Evolutionary conservation across 2,113 vertebrate genomes (phyloP).

Genomic region (Crotalus helleri): DNA sequence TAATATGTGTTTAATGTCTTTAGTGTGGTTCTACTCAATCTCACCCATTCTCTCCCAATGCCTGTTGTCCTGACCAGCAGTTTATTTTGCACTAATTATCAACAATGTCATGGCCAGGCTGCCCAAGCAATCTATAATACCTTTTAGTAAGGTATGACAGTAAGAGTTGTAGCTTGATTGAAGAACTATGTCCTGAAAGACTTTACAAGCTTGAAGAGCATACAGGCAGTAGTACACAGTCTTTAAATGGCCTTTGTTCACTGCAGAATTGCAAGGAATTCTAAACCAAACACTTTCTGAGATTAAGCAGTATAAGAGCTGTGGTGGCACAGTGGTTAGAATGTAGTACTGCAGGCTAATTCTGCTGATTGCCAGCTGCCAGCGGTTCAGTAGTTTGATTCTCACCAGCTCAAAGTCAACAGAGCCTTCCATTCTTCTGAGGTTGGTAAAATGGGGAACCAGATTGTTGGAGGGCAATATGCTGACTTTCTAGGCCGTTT

Average conservation of each 20-base stretch:
- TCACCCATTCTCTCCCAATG: neutral
- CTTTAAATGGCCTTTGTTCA: neutral
- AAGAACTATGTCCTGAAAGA: neutral
- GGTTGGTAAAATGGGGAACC: no score
- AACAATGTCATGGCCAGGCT: neutral
- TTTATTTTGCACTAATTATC: neutral
- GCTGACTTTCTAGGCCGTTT: no score
- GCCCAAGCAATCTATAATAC: neutral
- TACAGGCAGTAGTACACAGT: neutral
- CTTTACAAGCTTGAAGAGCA: neutral
- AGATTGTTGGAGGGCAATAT: no score
- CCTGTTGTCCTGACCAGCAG: neutral
- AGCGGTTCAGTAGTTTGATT: no score
- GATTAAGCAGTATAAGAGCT: neutral
- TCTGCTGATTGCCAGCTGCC: no score
- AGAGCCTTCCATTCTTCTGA: no score
- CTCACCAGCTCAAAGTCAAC: no score
- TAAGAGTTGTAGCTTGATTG: neutral
- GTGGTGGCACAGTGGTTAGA: no score
- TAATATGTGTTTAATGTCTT: neutral
- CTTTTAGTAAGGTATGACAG: neutral
- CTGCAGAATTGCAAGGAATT: neutral
- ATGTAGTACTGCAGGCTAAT: no score
- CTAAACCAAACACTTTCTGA: no score
- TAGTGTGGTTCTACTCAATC: no score